Conservation (phyloP, 1,140 invertebrate genomes). For the Oreohelix idahoensis region DNA sequence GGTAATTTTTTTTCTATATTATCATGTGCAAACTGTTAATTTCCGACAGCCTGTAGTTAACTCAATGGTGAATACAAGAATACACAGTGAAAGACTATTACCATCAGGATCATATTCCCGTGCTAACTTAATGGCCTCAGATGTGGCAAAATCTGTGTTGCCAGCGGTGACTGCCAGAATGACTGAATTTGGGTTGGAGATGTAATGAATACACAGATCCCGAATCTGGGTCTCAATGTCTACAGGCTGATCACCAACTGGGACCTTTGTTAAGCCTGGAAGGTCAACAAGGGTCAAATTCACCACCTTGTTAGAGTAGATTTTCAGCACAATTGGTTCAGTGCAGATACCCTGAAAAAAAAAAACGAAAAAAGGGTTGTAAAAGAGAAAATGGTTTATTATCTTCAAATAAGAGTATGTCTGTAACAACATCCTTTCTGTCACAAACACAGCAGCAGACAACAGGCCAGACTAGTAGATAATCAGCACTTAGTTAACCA, state of each 20-base stretch:
- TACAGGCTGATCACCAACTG: conserved; percentile 78
- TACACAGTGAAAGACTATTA: background rate
- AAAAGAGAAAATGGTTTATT: too few species aligned
- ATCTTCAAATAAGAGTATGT: too few species aligned
- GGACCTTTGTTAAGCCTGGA: conserved; percentile 97
- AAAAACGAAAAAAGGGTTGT: conserved; percentile 29
- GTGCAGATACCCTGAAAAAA: conserved; percentile 86
- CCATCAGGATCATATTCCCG: conserved; percentile 73
- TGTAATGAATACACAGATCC: conserved; percentile 76
- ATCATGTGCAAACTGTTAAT: too few species aligned
- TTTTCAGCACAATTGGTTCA: conserved; percentile 97
- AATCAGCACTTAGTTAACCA: too few species aligned
- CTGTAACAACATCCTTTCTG: too few species aligned
- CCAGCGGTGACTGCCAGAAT: conserved; percentile 75
- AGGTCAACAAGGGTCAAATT: conserved; percentile 98
- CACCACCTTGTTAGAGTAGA: conserved; percentile 91
- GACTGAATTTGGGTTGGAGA: conserved; percentile 78
- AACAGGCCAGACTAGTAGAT: too few species aligned
- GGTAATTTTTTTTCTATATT: too few species aligned
- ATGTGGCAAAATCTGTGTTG: conserved; percentile 74
- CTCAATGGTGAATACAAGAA: background rate
- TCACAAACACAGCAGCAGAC: too few species aligned
- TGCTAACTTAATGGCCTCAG: conserved; percentile 73
- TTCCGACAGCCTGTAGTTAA: background rate
- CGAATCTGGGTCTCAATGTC: conserved; percentile 78